phyloP scores from a whole-genome alignment of 2,888 invertebrate genomes.

The Tetrapedia diversipes region DNA sequence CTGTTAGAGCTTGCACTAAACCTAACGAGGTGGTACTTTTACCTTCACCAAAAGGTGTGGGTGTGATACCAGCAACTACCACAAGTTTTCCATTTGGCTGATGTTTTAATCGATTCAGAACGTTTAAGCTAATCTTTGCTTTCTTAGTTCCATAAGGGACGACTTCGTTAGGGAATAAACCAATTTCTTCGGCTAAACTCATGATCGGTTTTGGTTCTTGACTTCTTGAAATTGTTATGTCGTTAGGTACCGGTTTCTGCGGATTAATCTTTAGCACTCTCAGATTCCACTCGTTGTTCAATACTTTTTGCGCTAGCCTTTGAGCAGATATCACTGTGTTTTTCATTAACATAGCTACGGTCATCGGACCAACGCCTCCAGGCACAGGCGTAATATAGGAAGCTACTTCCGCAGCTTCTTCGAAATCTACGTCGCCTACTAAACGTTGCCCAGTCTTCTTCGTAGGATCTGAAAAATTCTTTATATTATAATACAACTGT shows the following conservation, averaged over 20 bases:
- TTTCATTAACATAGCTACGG: slow-evolving; percentile 98
- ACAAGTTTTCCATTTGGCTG: slow-evolving; percentile 94
- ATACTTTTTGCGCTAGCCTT: slow-evolving; percentile 85
- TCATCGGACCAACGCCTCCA: slow-evolving; percentile 99
- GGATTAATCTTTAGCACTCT: slow-evolving; percentile 87
- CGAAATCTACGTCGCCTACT: slow-evolving; percentile 97
- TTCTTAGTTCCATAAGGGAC: slow-evolving; percentile 96
- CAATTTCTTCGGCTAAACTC: slow-evolving; percentile 92
- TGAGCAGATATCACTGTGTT: slow-evolving; percentile 95
- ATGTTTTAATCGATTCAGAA: slow-evolving; percentile 89
- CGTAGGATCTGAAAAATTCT: slow-evolving; percentile 86
- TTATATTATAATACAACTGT: neutral
- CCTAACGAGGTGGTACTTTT: slow-evolving; percentile 98
- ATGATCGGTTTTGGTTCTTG: slow-evolving; percentile 94
- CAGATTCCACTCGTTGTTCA: slow-evolving; percentile 89
- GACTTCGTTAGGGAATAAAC: slow-evolving; percentile 91
- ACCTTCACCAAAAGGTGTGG: slow-evolving; percentile 99
- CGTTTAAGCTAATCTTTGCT: slow-evolving; percentile 94
- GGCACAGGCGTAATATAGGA: slow-evolving; percentile 97
- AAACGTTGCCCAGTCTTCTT: slow-evolving; percentile 92
- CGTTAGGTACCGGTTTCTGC: slow-evolving; percentile 93
- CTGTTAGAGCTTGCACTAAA: slow-evolving; percentile 94
- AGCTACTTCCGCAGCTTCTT: slow-evolving; percentile 91
- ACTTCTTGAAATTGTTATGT: slow-evolving; percentile 94
- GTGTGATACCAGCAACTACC: slow-evolving; percentile 98